phyloP scores from a whole-genome alignment of 2,888 invertebrate genomes.

The Ditylenchus weischeri region DNA sequence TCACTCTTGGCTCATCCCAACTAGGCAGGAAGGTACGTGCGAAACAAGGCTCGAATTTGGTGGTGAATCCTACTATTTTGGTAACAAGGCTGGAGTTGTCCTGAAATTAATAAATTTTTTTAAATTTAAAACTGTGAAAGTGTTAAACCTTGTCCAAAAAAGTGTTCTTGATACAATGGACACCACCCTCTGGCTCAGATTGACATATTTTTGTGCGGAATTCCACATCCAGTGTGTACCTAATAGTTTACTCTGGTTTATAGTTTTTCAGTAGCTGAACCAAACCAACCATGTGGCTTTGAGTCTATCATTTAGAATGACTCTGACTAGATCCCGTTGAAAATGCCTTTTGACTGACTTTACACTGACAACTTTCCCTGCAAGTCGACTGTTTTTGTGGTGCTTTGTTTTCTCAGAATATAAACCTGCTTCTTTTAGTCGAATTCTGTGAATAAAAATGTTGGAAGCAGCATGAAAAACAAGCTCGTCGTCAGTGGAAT shows the following conservation, averaged over 20 bases:
- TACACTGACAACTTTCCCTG: conserved; percentile 34
- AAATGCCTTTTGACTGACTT: conserved; percentile 47
- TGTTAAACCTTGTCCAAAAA: conserved; percentile 9
- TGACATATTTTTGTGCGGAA: conserved; percentile 43
- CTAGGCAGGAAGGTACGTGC: conserved; percentile 53
- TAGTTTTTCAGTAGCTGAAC: not conserved
- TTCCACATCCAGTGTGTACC: conserved; percentile 40
- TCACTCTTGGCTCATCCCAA: conserved; percentile 55
- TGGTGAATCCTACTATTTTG: conserved; percentile 44
- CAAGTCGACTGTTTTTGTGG: conserved; percentile 4
- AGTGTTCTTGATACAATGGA: conserved; percentile 26
- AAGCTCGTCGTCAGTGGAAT: conserved; percentile 51
- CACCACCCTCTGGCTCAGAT: conserved; percentile 31
- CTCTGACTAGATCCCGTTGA: conserved; percentile 46
- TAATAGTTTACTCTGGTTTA: not conserved
- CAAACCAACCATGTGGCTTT: conserved; percentile 27
- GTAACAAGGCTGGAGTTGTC: conserved; percentile 16
- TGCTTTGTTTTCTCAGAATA: conserved; percentile 1
- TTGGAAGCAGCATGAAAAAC: conserved; percentile 54
- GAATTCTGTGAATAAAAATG: conserved; percentile 46
- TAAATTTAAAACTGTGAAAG: no score
- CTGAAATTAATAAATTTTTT: conserved; percentile 25
- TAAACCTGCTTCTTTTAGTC: conserved; percentile 15
- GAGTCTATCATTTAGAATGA: conserved; percentile 36
- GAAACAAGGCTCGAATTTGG: conserved; percentile 55